Conservation (phyloP, 2,797 vertebrate species). For the Carapus acus region DNA sequence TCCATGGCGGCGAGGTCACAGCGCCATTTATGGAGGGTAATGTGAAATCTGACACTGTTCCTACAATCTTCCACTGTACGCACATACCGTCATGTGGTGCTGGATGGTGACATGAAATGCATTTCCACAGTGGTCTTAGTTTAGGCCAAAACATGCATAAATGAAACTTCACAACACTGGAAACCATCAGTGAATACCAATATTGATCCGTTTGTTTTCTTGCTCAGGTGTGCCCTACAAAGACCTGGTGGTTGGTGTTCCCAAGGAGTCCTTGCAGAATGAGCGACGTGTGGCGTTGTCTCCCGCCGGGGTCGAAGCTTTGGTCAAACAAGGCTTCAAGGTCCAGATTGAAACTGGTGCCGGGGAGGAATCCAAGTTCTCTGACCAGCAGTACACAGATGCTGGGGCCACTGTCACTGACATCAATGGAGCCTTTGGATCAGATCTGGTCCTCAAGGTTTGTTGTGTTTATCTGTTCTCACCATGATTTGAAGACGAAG, state of each 20-base stretch:
- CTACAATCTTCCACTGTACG: slow-evolving; percentile 19
- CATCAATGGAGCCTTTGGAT: slow-evolving; percentile 61
- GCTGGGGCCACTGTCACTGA: slow-evolving; percentile 66
- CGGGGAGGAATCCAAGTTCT: slow-evolving; percentile 72
- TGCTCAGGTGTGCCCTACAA: slow-evolving; percentile 64
- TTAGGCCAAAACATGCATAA: background rate
- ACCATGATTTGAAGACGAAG: too few species aligned
- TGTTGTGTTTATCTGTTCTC: background rate
- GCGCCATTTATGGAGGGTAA: slow-evolving; percentile 67
- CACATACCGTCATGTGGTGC: slow-evolving; percentile 7
- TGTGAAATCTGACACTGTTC: slow-evolving; percentile 65
- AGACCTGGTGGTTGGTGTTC: slow-evolving; percentile 70
- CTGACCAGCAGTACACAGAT: slow-evolving; percentile 67
- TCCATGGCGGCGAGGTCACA: slow-evolving; percentile 60
- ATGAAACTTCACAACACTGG: background rate
- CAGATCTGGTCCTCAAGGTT: slow-evolving; percentile 74
- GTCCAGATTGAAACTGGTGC: slow-evolving; percentile 72
- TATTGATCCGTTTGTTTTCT: slow-evolving; percentile 3
- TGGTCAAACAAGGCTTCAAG: slow-evolving; percentile 74
- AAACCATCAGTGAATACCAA: background rate
- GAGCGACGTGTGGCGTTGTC: slow-evolving; percentile 71
- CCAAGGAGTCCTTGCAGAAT: slow-evolving; percentile 68
- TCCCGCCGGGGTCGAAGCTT: slow-evolving; percentile 60
- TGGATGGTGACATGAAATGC: too few species aligned
- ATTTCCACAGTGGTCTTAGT: too few species aligned